phyloP scores from a whole-genome alignment of 2,113 vertebrate species.

The Gopherus flavomarginatus region DNA sequence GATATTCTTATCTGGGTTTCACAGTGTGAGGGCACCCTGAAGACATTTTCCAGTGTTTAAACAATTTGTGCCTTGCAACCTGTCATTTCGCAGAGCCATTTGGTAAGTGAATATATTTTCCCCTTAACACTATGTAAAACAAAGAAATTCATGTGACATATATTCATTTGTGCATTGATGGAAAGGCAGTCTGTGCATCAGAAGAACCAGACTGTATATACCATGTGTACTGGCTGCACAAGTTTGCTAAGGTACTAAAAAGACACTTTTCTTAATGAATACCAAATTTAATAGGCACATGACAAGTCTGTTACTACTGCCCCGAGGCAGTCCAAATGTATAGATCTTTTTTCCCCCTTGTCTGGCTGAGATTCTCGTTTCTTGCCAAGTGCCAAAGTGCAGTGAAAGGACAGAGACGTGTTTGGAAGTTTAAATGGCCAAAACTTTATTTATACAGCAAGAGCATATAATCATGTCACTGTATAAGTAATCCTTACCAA shows the following conservation, averaged over 20 bases:
- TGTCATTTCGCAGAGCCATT: background rate
- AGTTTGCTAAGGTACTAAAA: background rate
- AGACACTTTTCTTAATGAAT: background rate
- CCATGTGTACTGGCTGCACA: background rate
- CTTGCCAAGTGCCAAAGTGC: background rate
- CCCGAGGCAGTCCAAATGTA: background rate
- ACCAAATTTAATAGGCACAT: background rate
- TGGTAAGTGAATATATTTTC: fast-evolving
- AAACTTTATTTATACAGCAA: fast-evolving
- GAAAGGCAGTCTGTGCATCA: fast-evolving
- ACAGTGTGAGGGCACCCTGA: fast-evolving
- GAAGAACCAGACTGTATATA: fast-evolving
- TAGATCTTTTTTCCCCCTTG: fast-evolving
- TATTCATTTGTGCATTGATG: fast-evolving
- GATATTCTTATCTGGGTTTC: background rate
- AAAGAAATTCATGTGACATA: fast-evolving
- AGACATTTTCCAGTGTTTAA: background rate
- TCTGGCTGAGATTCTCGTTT: background rate
- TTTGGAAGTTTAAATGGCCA: fast-evolving
- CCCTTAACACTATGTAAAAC: fast-evolving
- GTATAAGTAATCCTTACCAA: background rate
- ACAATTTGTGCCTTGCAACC: background rate
- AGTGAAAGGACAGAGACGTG: background rate
- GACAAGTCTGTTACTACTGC: background rate
- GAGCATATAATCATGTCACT: too few species aligned